Evolutionary conservation across 2,888 invertebrate genomes (phyloP).

Genomic region (Eupeodes luniger): DNA sequence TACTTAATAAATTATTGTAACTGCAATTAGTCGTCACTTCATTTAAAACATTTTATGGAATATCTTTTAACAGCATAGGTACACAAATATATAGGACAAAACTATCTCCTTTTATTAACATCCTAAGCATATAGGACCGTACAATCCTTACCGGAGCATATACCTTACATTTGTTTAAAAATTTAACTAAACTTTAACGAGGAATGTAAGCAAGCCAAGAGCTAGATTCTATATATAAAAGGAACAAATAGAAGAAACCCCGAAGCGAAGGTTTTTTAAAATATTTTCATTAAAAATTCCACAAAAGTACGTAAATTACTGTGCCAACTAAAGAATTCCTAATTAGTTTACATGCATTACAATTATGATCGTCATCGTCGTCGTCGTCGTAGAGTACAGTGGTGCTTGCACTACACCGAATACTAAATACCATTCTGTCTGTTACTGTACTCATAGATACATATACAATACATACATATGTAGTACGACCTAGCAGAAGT

Average conservation of each 20-base stretch:
- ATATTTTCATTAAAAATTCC: slow-evolving; percentile 58
- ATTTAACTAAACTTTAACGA: slow-evolving; percentile 16
- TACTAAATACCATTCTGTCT: slow-evolving; percentile 65
- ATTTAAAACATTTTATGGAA: slow-evolving; percentile 15
- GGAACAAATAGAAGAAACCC: neutral
- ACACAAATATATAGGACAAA: neutral
- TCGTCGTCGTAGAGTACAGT: neutral
- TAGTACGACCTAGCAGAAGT: neutral
- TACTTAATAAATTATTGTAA: slow-evolving; percentile 13
- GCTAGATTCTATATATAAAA: neutral
- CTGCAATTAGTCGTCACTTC: slow-evolving; percentile 13
- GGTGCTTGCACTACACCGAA: slow-evolving; percentile 59
- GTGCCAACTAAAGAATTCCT: slow-evolving; percentile 65
- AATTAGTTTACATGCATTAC: slow-evolving; percentile 74
- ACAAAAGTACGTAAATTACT: slow-evolving; percentile 67
- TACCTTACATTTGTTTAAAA: too few relatives aligned
- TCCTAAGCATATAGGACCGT: neutral
- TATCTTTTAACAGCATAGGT: neutral
- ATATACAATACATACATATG: too few relatives aligned
- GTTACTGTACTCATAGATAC: slow-evolving; percentile 1
- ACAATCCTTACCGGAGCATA: neutral
- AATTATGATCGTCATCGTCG: slow-evolving; percentile 59
- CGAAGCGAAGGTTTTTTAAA: slow-evolving; percentile 30
- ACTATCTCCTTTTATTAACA: neutral
- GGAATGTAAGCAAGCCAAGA: neutral